A percentile compares a stretch with the other conserved stretches of the same genome.
phyloP scores from a whole-genome alignment of 1,140 invertebrate genomes.

The Eueides isabella region DNA sequence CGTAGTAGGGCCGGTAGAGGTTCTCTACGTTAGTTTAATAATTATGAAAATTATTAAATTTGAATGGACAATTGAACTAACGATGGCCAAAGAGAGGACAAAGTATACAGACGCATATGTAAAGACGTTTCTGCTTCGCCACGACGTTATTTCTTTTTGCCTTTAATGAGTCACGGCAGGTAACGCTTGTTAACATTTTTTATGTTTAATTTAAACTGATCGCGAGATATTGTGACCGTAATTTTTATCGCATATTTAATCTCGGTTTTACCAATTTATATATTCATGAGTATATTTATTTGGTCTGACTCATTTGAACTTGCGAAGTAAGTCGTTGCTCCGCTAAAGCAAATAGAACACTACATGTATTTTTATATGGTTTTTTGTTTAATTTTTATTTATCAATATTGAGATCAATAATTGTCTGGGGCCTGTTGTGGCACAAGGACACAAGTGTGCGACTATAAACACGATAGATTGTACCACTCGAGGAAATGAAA shows the following conservation, averaged over 20 bases:
- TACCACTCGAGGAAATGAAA: too few species aligned
- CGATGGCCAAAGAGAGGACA: too few species aligned
- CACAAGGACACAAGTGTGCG: too few species aligned
- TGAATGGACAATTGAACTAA: too few species aligned
- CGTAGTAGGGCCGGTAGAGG: too few species aligned
- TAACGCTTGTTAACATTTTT: conserved; percentile 1
- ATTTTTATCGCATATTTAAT: not conserved
- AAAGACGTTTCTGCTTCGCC: not conserved
- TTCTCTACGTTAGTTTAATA: too few species aligned
- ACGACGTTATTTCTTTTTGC: not conserved
- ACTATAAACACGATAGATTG: too few species aligned
- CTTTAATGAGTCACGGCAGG: not conserved
- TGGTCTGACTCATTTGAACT: not conserved
- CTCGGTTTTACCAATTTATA: conserved; percentile 13
- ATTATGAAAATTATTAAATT: too few species aligned
- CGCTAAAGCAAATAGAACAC: not conserved
- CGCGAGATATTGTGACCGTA: not conserved
- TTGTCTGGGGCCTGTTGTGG: too few species aligned
- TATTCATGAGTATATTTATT: not conserved
- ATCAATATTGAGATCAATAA: too few species aligned
- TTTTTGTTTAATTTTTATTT: not conserved
- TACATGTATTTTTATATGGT: not conserved
- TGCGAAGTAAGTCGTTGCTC: not conserved
- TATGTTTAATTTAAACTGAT: not conserved
- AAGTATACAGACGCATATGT: too few species aligned